Evolutionary conservation across 2,113 vertebrate genomes (phyloP), one percentile per base, ranked within the genome.

Genomic region (Eulemur rufifrons): DNA sequence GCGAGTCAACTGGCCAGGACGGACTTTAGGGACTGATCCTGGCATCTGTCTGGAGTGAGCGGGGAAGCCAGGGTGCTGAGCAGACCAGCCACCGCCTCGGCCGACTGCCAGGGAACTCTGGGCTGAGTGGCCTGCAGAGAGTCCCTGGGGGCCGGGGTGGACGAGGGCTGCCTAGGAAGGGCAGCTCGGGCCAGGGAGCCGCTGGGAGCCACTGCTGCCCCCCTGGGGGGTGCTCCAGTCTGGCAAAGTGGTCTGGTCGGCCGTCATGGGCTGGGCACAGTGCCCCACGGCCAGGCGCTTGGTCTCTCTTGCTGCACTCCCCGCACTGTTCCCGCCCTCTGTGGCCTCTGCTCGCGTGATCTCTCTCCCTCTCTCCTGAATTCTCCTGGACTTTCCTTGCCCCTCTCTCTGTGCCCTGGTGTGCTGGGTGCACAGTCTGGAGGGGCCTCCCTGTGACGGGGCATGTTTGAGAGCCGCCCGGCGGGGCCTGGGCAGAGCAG

Each of bases 131-230:
- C 18, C 7, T 50, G 42, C 23, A 32, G 64, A 9, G 18, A 29
- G 2, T 68, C 17, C 64, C 0, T 0, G 29, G 5, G 45, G 20
- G 29, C 20, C 0, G 8, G 59, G 27, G 4, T 66, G 64, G 71
- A 23, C 50, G 6, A 4, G 23, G 64, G 37, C 63, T 83, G 25
- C 21, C 37, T 0, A 9, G 18, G 25, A 8, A 18, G n/a, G 0
- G 66, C 21, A 6, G 6, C 25, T 61, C 3, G 4, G 61, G 61
- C 61, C 61, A 63, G 42, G 61, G 34, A 78, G 39, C 39, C 15
- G 20, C 13, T 23, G 10, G 15, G 71, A 21, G 17, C 45, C 1
- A 3, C 54, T 56, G 52, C 56, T 54, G n/a, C 56, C 10, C 1
- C 59, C 50, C 37, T 21, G 39, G n/a, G 37, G n/a, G 47, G 21